Conservation (phyloP, 2,113 vertebrate species). For the Cariama cristata region DNA sequence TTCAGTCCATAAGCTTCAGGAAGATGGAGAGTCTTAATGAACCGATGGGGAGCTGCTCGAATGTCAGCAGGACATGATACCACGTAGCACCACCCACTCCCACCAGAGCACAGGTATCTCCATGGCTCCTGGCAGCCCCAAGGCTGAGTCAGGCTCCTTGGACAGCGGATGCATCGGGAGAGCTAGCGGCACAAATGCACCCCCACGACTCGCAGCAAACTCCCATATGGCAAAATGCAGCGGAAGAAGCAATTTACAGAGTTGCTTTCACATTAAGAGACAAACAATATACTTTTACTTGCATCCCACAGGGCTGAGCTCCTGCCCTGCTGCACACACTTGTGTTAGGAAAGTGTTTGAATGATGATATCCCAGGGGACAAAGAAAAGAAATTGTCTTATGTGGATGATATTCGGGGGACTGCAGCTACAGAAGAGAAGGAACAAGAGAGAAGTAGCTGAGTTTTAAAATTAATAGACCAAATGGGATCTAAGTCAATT, state of each 20-base stretch:
- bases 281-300: neutral
- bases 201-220: neutral
- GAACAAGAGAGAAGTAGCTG: neutral
- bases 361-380: neutral
- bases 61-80: neutral
- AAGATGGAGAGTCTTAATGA: neutral
- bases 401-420: neutral
- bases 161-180: neutral
- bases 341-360: neutral
- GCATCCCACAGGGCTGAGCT: neutral
- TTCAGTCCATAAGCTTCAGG: neutral
- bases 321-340: neutral
- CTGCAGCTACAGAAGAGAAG: neutral
- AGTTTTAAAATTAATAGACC: conserved; percentile 11
- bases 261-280: conserved; percentile 39
- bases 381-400: neutral
- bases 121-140: neutral
- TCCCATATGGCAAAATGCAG: conserved; percentile 20
- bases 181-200: neutral
- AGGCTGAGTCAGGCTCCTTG: neutral
- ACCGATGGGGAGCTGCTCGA: neutral
- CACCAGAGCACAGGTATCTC: neutral
- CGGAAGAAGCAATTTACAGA: neutral
- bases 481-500: neutral
- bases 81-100: neutral